Conservation (phyloP, 2,888 invertebrate species). For the Xylocampa areola region DNA sequence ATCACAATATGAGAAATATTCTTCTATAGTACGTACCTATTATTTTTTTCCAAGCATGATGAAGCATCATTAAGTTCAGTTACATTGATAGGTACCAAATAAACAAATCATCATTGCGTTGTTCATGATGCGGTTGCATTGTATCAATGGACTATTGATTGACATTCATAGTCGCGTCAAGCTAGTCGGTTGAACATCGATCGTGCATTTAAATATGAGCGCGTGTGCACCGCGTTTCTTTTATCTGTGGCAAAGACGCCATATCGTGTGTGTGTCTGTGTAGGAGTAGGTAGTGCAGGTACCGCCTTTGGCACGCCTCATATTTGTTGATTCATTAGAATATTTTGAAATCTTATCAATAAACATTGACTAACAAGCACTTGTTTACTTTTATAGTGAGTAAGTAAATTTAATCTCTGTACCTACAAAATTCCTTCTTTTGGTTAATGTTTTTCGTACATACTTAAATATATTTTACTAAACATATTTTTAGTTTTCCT, state of each 20-base stretch:
- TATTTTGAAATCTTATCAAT: conserved; percentile 61
- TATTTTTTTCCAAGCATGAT: conserved; percentile 12
- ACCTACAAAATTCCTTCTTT: conserved; percentile 15
- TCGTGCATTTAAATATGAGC: conserved; percentile 66
- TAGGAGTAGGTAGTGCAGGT: too few species aligned
- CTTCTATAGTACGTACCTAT: conserved; percentile 32
- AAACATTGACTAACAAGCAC: conserved; percentile 55
- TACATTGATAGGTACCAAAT: conserved; percentile 27
- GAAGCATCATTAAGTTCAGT: conserved; percentile 16
- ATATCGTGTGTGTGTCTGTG: conserved; percentile 62
- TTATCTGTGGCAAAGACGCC: conserved; percentile 60
- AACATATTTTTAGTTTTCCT: too few species aligned
- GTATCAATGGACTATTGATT: conserved; percentile 63
- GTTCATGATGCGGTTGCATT: conserved; percentile 52
- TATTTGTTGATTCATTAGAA: conserved; percentile 64
- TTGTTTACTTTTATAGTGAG: conserved; percentile 45
- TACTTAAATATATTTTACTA: too few species aligned
- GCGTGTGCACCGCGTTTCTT: conserved; percentile 60
- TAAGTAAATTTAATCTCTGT: conserved; percentile 10
- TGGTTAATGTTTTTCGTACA: conserved; percentile 2
- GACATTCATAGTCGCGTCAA: conserved; percentile 61
- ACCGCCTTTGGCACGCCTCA: conserved; percentile 68
- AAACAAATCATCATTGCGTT: conserved; percentile 55
- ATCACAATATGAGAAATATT: conserved; percentile 2
- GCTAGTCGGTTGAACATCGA: conserved; percentile 58